Percentiles rank a stretch among this genome's conserved stretches.
Conservation (phyloP, 2,797 vertebrate species). For the Aeoliscus strigatus region DNA sequence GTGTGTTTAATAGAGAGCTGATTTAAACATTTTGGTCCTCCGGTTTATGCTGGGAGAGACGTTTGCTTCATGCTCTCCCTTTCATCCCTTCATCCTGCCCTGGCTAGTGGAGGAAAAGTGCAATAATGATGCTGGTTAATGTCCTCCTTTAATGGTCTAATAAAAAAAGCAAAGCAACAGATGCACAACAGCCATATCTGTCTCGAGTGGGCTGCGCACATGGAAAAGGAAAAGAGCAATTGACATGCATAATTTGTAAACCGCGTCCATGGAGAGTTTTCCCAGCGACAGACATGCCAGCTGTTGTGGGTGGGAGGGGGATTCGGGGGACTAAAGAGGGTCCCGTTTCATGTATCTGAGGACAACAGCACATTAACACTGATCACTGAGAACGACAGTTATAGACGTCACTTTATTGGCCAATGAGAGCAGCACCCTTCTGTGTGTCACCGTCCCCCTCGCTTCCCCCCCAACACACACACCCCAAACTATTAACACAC, state of each 20-base stretch:
- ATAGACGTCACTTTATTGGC: conserved; percentile 75
- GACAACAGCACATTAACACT: conserved; percentile 27
- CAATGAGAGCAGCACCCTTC: conserved; percentile 58
- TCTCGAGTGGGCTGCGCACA: conserved; percentile 38
- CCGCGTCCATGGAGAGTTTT: conserved; percentile 37
- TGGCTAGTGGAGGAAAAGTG: conserved; percentile 61
- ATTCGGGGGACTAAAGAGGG: neutral
- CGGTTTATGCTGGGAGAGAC: conserved; percentile 39
- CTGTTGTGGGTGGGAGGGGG: too few relatives aligned
- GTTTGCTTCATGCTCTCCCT: conserved; percentile 49
- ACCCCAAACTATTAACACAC: conserved; percentile 60
- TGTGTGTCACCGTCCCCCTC: conserved; percentile 70
- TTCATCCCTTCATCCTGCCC: conserved; percentile 65
- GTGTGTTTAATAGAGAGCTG: conserved; percentile 64
- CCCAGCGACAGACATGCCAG: conserved; percentile 23
- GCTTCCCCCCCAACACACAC: conserved; percentile 5
- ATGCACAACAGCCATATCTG: conserved; percentile 67
- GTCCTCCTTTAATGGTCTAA: conserved; percentile 63
- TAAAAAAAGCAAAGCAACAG: conserved; percentile 66
- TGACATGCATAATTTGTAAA: conserved; percentile 61
- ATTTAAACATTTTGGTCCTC: conserved; percentile 55
- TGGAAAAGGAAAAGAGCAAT: conserved; percentile 62
- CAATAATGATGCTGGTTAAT: conserved; percentile 67
- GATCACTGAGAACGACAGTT: conserved; percentile 54
- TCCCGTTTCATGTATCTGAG: conserved; percentile 2